A percentile compares a stretch with the other conserved stretches of the same genome.
phyloP scores from a whole-genome alignment of 2,113 vertebrate species.

The Thunnus thynnus region DNA sequence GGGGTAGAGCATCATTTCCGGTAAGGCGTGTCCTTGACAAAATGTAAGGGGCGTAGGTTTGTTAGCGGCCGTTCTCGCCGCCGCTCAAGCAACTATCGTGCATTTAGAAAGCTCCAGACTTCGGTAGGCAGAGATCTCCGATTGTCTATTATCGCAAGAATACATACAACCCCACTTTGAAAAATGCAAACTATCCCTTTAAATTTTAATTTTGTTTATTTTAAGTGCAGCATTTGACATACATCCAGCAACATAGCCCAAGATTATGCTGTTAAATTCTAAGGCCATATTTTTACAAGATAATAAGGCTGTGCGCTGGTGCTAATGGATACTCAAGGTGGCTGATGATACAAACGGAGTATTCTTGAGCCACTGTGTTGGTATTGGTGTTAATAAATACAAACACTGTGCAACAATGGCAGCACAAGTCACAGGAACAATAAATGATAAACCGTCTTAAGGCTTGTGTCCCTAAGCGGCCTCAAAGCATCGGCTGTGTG shows the following conservation, averaged over 20 bases:
- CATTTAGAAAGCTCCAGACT: no score
- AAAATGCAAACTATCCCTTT: no score
- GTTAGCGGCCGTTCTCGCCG: no score
- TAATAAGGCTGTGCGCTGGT: not conserved
- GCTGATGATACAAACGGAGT: not conserved
- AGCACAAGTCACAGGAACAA: not conserved
- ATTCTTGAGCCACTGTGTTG: not conserved
- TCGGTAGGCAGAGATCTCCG: no score
- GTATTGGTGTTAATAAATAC: not conserved
- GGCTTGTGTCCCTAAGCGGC: not conserved
- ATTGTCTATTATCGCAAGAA: no score
- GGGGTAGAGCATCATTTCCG: no score
- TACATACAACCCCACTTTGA: no score
- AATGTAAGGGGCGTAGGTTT: no score
- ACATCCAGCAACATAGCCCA: not conserved
- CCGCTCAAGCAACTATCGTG: no score
- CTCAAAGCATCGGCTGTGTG: not conserved
- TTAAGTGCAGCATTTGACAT: not conserved
- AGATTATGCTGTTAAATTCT: not conserved
- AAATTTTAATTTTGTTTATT: not conserved
- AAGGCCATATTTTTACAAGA: not conserved
- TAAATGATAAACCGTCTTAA: slow-evolving; percentile 9
- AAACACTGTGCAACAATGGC: slow-evolving; percentile 2
- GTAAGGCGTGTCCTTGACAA: no score
- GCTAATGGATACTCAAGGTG: not conserved